Percentiles rank a stretch among this genome's conserved stretches.
Conservation (phyloP, 2,888 invertebrate species). For the Sinhomidia bicolor region DNA sequence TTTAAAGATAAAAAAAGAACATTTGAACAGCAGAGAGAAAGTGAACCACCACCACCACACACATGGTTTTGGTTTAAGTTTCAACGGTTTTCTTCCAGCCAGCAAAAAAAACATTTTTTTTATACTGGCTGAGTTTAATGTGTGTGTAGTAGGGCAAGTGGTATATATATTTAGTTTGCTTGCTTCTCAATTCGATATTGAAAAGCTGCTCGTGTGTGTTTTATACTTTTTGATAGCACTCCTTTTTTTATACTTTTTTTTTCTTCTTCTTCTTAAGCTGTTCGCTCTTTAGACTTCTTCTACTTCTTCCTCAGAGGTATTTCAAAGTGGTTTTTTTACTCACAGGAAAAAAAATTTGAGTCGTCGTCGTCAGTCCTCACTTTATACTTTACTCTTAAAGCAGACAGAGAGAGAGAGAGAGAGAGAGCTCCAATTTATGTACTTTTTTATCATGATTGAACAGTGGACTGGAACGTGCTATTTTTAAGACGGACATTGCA, state of each 20-base stretch:
- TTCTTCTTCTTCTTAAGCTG: background rate
- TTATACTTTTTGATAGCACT: constrained; percentile 20
- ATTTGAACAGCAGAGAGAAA: background rate
- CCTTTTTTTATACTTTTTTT: background rate
- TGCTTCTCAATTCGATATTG: background rate
- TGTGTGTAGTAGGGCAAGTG: background rate
- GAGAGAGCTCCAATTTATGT: background rate
- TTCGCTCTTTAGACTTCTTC: background rate
- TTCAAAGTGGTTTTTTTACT: constrained; percentile 6
- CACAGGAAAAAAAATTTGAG: constrained; percentile 3
- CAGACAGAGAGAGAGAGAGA: no score
- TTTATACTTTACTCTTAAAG: background rate
- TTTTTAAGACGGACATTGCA: constrained; percentile 4
- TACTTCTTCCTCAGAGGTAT: background rate
- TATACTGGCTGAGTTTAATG: background rate
- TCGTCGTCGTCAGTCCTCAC: no score
- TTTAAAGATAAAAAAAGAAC: constrained; percentile 33
- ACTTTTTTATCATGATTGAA: constrained; percentile 41
- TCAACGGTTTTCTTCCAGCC: background rate
- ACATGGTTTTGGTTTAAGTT: background rate
- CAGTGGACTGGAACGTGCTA: constrained; percentile 1
- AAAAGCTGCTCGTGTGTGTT: background rate
- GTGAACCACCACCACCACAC: background rate
- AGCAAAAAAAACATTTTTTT: no score
- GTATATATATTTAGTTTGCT: no score